phyloP scores from a whole-genome alignment of 2,888 invertebrate genomes.

The Apodemia duryi region DNA sequence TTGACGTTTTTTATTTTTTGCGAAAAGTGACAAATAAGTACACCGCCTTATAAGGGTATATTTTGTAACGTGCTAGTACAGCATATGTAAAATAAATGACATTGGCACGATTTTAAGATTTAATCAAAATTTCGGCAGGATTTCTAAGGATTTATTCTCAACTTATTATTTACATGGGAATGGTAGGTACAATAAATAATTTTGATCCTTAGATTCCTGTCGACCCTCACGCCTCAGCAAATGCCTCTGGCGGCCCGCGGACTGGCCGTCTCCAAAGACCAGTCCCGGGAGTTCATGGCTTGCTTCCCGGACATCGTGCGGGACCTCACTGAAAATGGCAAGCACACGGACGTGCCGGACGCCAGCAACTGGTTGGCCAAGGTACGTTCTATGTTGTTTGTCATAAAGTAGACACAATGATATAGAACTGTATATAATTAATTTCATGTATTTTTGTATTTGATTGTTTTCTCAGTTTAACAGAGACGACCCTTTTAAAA shows the following conservation, averaged over 20 bases:
- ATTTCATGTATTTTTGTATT: no score
- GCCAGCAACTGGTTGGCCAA: conserved; percentile 90
- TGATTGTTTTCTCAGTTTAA: no score
- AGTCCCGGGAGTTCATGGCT: conserved; percentile 92
- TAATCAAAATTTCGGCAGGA: background rate
- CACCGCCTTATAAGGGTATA: no score
- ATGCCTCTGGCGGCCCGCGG: conserved; percentile 80
- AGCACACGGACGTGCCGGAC: conserved; percentile 87
- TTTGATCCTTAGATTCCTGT: conserved; percentile 72
- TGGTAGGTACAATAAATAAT: conserved; percentile 24
- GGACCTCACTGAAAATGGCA: conserved; percentile 88
- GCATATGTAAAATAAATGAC: no score
- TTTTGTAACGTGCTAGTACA: no score
- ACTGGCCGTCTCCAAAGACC: conserved; percentile 87
- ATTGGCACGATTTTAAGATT: background rate
- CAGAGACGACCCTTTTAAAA: no score
- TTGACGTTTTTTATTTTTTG: no score
- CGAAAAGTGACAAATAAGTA: no score
- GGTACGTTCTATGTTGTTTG: conserved; percentile 70
- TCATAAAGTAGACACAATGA: conserved; percentile 44
- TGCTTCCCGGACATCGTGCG: conserved; percentile 92
- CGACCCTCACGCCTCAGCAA: conserved; percentile 81
- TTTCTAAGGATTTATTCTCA: conserved; percentile 16
- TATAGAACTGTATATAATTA: conserved; percentile 31
- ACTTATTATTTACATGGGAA: background rate